These are phyloP conservation scores for Anarhynchus alexandrinus DNA, from an alignment of 2,113 vertebrate species.

Conservation along the genomic window DNA sequence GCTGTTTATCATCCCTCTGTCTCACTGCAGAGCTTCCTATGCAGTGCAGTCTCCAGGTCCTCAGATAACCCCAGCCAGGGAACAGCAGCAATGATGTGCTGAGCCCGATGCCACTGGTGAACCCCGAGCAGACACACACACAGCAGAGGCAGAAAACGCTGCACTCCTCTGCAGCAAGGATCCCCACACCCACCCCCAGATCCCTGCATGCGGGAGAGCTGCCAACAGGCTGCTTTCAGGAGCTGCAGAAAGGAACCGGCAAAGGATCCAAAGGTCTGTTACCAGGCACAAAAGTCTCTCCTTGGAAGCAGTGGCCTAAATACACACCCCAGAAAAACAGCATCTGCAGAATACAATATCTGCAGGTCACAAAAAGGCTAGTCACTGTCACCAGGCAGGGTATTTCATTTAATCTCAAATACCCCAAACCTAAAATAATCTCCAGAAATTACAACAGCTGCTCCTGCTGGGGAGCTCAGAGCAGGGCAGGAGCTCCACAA, in stretches of 20 bases:
- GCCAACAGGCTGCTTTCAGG: conserved; percentile 38
- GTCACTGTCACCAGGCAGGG: background rate
- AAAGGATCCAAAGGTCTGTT: conserved; percentile 52
- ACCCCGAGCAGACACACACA: background rate
- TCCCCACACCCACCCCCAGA: conserved; percentile 11
- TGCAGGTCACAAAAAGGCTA: background rate
- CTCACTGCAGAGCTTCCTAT: conserved; percentile 45
- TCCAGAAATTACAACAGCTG: conserved; percentile 31
- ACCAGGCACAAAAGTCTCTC: conserved; percentile 16
- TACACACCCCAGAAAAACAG: background rate
- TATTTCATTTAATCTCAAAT: background rate
- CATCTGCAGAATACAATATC: background rate
- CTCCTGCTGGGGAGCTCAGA: conserved; percentile 17
- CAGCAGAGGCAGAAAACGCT: background rate
- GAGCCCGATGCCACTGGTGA: background rate
- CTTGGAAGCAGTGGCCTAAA: conserved; percentile 5
- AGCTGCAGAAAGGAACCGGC: conserved; percentile 2
- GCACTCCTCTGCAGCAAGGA: conserved; percentile 23
- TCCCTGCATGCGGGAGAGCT: conserved; percentile 27
- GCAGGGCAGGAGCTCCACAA: conserved; percentile 34
- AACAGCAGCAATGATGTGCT: background rate
- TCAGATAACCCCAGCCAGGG: conserved; percentile 34
- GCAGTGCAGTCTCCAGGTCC: conserved; percentile 54
- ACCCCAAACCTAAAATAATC: background rate
- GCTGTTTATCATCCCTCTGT: conserved; percentile 21